phyloP scores from a whole-genome alignment of 2,113 vertebrate genomes.

The Sus scrofa region T2T-Sscrofa CM000830.6:98858001-98858500 shows the following conservation, averaged over 20 bases:
- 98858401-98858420: background rate
- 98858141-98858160: background rate
- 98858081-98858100: background rate
- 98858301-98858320: background rate
- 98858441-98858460: background rate
- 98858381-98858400: background rate
- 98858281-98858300: background rate
- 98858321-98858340: background rate
- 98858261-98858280: background rate
- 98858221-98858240: slow-evolving; percentile 34
- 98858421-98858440: background rate
- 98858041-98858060: slow-evolving; percentile 40
- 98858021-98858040: slow-evolving; percentile 36
- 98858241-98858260: background rate
- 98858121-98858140: slow-evolving; percentile 36
- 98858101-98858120: background rate
- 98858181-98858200: background rate
- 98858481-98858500: slow-evolving; percentile 10
- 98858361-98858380: background rate
- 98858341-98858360: background rate
- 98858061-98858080: background rate
- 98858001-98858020: slow-evolving; percentile 7
- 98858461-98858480: slow-evolving; percentile 22
- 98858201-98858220: slow-evolving; percentile 32
- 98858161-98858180: background rate